Conservation (phyloP, 1,140 invertebrate species). For the Tetramorium simillimum region DNA sequence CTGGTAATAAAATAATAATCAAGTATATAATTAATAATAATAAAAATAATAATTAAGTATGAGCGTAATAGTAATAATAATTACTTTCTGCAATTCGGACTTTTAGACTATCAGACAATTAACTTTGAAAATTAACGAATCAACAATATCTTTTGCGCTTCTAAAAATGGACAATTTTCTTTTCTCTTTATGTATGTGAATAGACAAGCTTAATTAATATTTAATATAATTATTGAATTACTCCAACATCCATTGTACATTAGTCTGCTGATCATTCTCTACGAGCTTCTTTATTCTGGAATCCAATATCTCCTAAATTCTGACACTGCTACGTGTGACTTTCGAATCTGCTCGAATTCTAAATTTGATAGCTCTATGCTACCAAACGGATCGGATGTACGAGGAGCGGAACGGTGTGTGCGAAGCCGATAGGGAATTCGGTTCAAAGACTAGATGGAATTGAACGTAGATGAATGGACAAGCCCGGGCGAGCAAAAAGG, state of each 20-base stretch:
- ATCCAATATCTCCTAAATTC: not conserved
- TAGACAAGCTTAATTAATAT: not conserved
- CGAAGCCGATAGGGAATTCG: conserved; percentile 58
- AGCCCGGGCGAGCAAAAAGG: not conserved
- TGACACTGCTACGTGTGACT: not conserved
- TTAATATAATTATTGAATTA: not conserved
- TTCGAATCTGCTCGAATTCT: conserved; percentile 24
- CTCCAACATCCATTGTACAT: not conserved
- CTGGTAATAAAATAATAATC: not conserved
- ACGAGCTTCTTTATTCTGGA: not conserved
- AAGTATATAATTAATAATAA: not conserved
- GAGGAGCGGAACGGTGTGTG: conserved; percentile 27
- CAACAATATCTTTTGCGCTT: not conserved
- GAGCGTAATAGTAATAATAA: not conserved
- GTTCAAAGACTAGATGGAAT: conserved; percentile 45
- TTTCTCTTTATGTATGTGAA: not conserved
- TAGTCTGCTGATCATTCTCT: not conserved
- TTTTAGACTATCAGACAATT: not conserved
- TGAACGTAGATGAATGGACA: conserved; percentile 32
- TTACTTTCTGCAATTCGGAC: not conserved
- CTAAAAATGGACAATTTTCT: not conserved
- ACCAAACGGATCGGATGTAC: conserved; percentile 31
- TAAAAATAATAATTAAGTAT: not conserved
- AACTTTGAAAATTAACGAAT: not conserved
- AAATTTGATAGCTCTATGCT: conserved; percentile 13